phyloP scores from a whole-genome alignment of 2,113 vertebrate genomes.

The Ivindomyrus marchei region DNA sequence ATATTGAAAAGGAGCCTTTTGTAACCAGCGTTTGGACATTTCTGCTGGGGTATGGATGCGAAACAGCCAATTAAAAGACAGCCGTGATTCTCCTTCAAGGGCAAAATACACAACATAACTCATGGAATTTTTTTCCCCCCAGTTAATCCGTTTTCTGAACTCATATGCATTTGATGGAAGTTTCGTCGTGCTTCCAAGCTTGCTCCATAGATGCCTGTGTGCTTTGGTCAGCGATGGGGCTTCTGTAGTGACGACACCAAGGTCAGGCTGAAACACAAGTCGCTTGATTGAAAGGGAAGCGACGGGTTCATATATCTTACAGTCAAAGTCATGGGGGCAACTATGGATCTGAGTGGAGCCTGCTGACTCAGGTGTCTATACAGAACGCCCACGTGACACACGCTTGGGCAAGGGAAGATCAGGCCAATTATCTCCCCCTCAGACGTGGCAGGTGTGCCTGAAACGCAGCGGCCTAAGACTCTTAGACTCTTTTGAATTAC shows the following conservation, averaged over 20 bases:
- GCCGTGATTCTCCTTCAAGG: not conserved
- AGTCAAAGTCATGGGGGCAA: conserved; percentile 26
- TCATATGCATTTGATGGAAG: not conserved
- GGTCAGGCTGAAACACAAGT: not conserved
- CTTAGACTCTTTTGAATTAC: not conserved
- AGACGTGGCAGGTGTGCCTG: not conserved
- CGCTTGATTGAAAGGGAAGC: not conserved
- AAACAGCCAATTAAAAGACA: not conserved
- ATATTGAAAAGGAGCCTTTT: not conserved
- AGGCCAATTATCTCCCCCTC: conserved; percentile 9
- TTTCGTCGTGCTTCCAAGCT: not conserved
- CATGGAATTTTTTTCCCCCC: not conserved
- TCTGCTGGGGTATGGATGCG: not conserved
- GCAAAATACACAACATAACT: not conserved
- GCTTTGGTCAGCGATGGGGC: not conserved
- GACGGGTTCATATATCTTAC: conserved; percentile 19
- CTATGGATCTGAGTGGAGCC: conserved; percentile 17
- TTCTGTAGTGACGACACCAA: not conserved
- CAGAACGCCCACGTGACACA: too few relatives aligned
- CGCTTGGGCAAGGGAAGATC: not conserved
- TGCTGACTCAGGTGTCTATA: conserved; percentile 23
- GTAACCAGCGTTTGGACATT: not conserved
- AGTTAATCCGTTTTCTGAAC: not conserved
- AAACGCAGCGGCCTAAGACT: not conserved
- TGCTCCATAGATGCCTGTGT: not conserved